Percentiles rank a stretch among this genome's conserved stretches.
phyloP scores from a whole-genome alignment of 1,140 invertebrate genomes.

The Drosophila asahinai region DNA sequence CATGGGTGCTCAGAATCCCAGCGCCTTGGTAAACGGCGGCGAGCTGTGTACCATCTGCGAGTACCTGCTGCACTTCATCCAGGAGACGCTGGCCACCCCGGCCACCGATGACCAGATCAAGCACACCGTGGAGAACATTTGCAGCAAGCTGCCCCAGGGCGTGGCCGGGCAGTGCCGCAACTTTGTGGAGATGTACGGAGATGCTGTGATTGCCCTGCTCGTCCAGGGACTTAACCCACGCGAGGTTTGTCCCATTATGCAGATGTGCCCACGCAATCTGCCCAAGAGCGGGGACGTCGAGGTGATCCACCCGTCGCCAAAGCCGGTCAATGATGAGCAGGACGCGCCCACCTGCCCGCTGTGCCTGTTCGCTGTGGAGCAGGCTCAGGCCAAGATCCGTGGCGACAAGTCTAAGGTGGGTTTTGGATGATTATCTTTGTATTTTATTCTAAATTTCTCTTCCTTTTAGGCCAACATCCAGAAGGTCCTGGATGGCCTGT shows the following conservation, averaged over 20 bases:
- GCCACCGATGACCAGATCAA: conserved; percentile 89
- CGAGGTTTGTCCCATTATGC: conserved; percentile 85
- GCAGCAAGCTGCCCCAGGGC: conserved; percentile 88
- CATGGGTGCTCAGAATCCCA: conserved; percentile 84
- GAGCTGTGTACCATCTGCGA: conserved; percentile 92
- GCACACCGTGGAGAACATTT: conserved; percentile 88
- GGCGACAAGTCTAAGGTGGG: conserved; percentile 74
- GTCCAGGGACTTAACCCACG: conserved; percentile 93
- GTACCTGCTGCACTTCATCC: conserved; percentile 92
- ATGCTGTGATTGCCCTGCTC: conserved; percentile 91
- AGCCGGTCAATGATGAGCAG: conserved; percentile 42
- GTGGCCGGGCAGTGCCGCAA: conserved; percentile 89
- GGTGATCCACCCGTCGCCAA: conserved; percentile 85
- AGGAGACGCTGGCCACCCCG: conserved; percentile 89
- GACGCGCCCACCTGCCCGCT: conserved; percentile 90
- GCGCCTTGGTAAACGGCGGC: conserved; percentile 85
- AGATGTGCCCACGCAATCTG: conserved; percentile 85
- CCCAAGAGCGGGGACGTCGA: conserved; percentile 85
- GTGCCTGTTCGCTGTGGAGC: conserved; percentile 92
- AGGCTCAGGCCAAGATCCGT: conserved; percentile 85
- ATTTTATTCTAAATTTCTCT: background rate
- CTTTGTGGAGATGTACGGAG: conserved; percentile 92
- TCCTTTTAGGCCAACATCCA: conserved; percentile 88
- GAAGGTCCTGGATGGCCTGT: conserved; percentile 90
- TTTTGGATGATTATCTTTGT: background rate